Evolutionary conservation across 2,888 invertebrate species (phyloP).

Genomic region (Cerceris ruficornis): DNA sequence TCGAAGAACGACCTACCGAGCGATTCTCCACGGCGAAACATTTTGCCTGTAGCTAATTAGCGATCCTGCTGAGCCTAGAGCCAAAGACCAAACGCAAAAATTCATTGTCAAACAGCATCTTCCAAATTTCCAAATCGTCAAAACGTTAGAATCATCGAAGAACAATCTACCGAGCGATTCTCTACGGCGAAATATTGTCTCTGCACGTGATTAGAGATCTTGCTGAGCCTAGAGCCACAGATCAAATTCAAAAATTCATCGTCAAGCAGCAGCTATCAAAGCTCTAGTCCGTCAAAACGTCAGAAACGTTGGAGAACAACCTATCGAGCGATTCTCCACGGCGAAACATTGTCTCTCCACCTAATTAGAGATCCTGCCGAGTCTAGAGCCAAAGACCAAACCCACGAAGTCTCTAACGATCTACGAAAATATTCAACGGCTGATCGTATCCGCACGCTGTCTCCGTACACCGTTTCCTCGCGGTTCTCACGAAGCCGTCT

Average conservation of each 20-base stretch:
- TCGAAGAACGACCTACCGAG: background rate
- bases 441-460: slow-evolving; percentile 55
- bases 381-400: slow-evolving; percentile 27
- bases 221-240: slow-evolving; percentile 11
- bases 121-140: background rate
- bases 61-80: slow-evolving; percentile 26
- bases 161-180: background rate
- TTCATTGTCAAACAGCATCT: background rate
- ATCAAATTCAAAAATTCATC: slow-evolving; percentile 27
- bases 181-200: too few species aligned
- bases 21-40: slow-evolving; percentile 6
- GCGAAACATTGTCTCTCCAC: slow-evolving; percentile 45
- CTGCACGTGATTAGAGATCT: too few species aligned
- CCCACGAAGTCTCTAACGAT: slow-evolving; percentile 50
- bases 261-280: background rate
- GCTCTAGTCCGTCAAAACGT: too few species aligned
- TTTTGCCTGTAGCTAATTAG: slow-evolving; percentile 60
- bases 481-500: slow-evolving; percentile 68
- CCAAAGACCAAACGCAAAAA: slow-evolving; percentile 33
- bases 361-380: slow-evolving; percentile 56
- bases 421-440: slow-evolving; percentile 56
- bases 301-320: background rate
- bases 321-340: background rate
- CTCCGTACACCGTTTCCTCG: slow-evolving; percentile 61
- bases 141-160: background rate